Base-by-base conservation (phyloP, 1,140 invertebrate species). In the Pomacea maculata region DNA sequence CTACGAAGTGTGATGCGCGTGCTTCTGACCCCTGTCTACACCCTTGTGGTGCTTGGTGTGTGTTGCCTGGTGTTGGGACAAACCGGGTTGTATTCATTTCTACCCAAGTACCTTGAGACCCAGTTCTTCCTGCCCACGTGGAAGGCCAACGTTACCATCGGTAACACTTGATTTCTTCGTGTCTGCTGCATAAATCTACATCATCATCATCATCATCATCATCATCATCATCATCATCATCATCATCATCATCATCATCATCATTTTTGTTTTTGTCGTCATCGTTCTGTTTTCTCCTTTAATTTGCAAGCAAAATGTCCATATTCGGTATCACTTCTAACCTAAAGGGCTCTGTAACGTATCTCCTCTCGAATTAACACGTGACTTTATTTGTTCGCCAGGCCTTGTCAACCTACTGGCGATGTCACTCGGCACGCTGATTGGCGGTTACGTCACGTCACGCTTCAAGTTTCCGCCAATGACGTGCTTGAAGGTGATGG, bases 401-500 rank as follows among this genome's bases (percentile, higher is more conserved):
- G 64, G 52, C 9, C 1, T 55, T 71, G 2, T 79, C 1, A 68
- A n/a, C 34, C 4, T 71, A 12, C 14, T 79, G 65, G 67, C 73
- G 1, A 80, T 80, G 12, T 78, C 80, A 0, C 29, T 85, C 12
- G 87, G 87, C 1, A 80, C 84, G 1, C 75, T 88, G n/a, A 10
- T 84, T 21, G 87, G 87, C 17, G 87, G 87, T 0, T 57, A 79
- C 11, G 68, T 87, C n/a, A 87, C 87, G 17, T 63, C 84, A 19
- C 83, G 79, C 63, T 77, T 88, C 15, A 81, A 85, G 29, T 79
- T 86, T 82, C 84, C 82, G 0, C 87, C 87, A 11, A 55, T 78
- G 67, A 80, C 45, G 8, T 85, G 83, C 21, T 55, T 85, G 54
- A 85, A 83, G 70, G 0, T 81, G 11, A 74, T 86, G 25, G 34